Evolutionary conservation across 1,140 invertebrate genomes (phyloP), one percentile per base, ranked within the genome.

Genomic region (Battus philenor): DNA sequence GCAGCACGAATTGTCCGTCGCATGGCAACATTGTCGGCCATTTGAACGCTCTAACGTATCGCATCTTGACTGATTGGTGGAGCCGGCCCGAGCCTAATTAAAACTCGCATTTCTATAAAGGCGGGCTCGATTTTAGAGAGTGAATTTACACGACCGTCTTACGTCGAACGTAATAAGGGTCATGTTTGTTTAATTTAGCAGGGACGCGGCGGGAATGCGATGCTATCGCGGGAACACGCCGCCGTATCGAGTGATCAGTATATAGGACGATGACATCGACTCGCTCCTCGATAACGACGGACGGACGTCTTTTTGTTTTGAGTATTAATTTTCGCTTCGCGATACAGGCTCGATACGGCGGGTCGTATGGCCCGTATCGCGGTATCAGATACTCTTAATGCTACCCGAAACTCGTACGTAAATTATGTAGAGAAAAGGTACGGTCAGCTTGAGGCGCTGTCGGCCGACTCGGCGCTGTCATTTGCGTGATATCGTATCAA

Each of bases 251-350:
- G 46, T 64, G 63, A 78, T 78, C 74, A 54, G 63, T 57, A 50
- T 54, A 55, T 47, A 57, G 74, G 67, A 57, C 75, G 71, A 79
- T 77, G 75, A 79, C 73, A 75, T 69, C 60, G 68, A 51, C 48
- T 50, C 47, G 60, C 54, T 68, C 68, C 72, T 78, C 70, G 71
- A 78, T 73, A 75, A 72, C 65, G 59, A 56, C 47, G 46, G 20
- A 26, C 51, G 48, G 31, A 44, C 54, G 47, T 50, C 56, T 62
- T 68, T 67, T 76, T 66, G 47, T 70, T 76, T 69, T 68, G 51
- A 50, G 67, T 78, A 75, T 78, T 75, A 73, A 68, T 73, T 78
- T 78, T 73, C 67, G 66, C 62, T 50, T 62, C 38, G 66, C 68
- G 70, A 75, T 71, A 70, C 56, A 56, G 54, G 55, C 52, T 51